Base-by-base conservation (phyloP, 2,888 invertebrate genomes). In the Plagodis dolabraria region DNA sequence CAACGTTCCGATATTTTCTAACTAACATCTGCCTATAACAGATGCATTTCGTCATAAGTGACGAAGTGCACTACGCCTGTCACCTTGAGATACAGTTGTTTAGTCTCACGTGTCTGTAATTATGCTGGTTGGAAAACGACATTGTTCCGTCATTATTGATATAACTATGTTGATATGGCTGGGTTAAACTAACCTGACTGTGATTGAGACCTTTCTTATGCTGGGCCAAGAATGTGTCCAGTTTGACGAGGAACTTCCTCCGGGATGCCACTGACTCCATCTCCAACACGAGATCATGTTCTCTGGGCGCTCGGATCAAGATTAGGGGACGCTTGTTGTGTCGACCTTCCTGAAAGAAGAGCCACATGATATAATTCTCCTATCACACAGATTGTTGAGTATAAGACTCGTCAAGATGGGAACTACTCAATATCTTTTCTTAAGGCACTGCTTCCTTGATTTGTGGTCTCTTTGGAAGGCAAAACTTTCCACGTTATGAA, bases 211-310 rank as follows among this genome's bases (percentile, higher is more conserved):
- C 96, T 80, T 97, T 98, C 80, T 97, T 97, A 77, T 97, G 96
- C 45, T 96, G 95, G 46, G 95, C 93, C 43, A 98, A 89, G 83
- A 98, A 98, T 38, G 96, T 94, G 79, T 98, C 98, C 46, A 98
- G 86, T 83, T 98, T 98, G 64, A 96, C 94, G 36, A 98, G 94
- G 79, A 98, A 98, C 85, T 98, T 98, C 68, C 97, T 94, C 43
- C 97, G 93, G 0, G 96, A 95, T 0, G 95, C 95, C 42, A 95
- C 89, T 0, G 97, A 96, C 77, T 98, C 98, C 81, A 99, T 95
- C 83, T 99, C 98, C 53, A 99, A 90, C 10, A 98, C 98, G 64
- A 99, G 91, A 89, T 99, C 99, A 77, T 99, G 98, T 86, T 98
- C 98, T 47, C 97, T 94, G 0, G 97, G 96, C 9, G 97, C 96